phyloP scores from a whole-genome alignment of 2,797 vertebrate species.

The Argentina silus region DNA sequence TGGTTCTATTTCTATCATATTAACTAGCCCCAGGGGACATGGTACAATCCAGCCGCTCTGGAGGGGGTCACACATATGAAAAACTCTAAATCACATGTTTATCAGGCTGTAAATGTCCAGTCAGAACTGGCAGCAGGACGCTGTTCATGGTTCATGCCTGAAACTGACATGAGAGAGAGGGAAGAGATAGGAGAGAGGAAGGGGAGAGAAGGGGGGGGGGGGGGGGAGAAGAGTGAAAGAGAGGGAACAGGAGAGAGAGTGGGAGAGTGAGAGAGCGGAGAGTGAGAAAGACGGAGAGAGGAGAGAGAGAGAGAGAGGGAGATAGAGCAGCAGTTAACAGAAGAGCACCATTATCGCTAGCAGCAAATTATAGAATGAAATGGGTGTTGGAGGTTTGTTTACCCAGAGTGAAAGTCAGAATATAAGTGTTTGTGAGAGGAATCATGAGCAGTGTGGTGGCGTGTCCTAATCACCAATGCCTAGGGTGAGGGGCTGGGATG shows the following conservation, averaged over 20 bases:
- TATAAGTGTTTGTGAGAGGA: slow-evolving; percentile 7
- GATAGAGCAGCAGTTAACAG: neutral
- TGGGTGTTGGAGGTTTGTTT: slow-evolving; percentile 3
- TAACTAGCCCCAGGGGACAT: slow-evolving; percentile 12
- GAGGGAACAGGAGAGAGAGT: neutral
- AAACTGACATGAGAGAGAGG: neutral
- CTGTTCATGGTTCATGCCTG: neutral
- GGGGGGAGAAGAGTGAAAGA: neutral
- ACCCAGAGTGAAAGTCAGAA: neutral
- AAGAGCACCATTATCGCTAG: neutral
- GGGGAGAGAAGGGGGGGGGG: no score
- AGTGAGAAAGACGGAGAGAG: neutral
- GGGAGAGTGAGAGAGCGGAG: neutral
- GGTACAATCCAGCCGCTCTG: neutral
- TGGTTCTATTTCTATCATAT: neutral
- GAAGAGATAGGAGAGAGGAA: neutral
- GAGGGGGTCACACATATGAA: slow-evolving; percentile 12
- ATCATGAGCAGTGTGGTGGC: neutral
- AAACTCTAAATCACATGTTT: slow-evolving; percentile 14
- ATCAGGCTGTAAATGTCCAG: slow-evolving; percentile 6
- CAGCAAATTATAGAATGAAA: neutral
- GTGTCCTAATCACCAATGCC: neutral
- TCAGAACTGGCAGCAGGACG: neutral
- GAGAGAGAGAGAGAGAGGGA: neutral
- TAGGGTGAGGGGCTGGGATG: neutral